A percentile compares a stretch with the other conserved stretches of the same genome.
Evolutionary conservation across 2,888 invertebrate species (phyloP).

Genomic region (Ophonus ardosiacus): DNA sequence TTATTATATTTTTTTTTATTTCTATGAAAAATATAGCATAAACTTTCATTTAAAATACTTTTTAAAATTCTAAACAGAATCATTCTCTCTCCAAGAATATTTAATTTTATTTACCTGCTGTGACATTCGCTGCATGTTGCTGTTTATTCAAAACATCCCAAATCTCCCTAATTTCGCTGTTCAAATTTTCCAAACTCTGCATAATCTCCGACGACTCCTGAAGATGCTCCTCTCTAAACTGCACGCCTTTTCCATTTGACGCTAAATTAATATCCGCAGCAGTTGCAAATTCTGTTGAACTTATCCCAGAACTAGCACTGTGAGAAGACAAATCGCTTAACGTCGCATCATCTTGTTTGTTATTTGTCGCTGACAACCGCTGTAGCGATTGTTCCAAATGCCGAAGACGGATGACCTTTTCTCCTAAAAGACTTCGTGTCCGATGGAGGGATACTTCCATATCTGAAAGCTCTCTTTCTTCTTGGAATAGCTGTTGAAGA

Average conservation of each 20-base stretch:
- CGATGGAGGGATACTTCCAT: slow-evolving; percentile 91
- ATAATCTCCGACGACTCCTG: slow-evolving; percentile 84
- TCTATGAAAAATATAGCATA: too few species aligned
- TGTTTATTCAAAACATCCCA: slow-evolving; percentile 83
- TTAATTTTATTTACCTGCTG: slow-evolving; percentile 72
- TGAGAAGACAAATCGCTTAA: slow-evolving; percentile 83
- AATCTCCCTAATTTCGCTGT: slow-evolving; percentile 84
- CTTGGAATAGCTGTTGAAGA: slow-evolving; percentile 81
- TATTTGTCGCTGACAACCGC: slow-evolving; percentile 77
- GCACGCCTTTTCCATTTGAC: slow-evolving; percentile 70
- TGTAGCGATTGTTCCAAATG: slow-evolving; percentile 88
- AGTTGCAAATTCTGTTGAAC: slow-evolving; percentile 82
- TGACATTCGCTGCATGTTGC: slow-evolving; percentile 77
- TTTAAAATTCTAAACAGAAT: too few species aligned
- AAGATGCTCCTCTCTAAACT: slow-evolving; percentile 75
- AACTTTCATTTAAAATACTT: too few species aligned
- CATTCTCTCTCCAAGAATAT: neutral
- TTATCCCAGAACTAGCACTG: slow-evolving; percentile 81
- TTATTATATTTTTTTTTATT: too few species aligned
- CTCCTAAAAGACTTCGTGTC: slow-evolving; percentile 87
- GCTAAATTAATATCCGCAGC: slow-evolving; percentile 74
- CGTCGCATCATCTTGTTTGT: slow-evolving; percentile 79
- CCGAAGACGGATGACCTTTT: slow-evolving; percentile 88
- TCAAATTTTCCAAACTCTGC: slow-evolving; percentile 83
- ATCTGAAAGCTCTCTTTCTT: slow-evolving; percentile 89